Percentiles rank a stretch among this genome's conserved stretches.
phyloP scores from a whole-genome alignment of 2,888 invertebrate genomes.

The Heliconius ethilla region DNA sequence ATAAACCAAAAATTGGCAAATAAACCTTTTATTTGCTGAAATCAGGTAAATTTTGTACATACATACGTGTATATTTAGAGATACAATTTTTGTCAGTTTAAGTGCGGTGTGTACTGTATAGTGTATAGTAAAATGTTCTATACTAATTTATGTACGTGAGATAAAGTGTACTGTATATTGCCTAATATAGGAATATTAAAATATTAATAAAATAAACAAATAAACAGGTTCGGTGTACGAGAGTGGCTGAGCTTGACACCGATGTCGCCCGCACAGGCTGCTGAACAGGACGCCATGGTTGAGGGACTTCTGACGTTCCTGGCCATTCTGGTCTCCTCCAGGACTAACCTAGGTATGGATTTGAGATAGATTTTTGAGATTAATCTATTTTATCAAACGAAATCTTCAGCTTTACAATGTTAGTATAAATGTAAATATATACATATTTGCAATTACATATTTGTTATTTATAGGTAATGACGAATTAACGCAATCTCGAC shows the following conservation, averaged over 20 bases:
- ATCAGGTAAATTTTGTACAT: no score
- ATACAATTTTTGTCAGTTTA: no score
- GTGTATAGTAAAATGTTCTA: no score
- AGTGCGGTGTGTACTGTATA: no score
- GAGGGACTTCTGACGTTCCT: conserved; percentile 96
- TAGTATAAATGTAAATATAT: background rate
- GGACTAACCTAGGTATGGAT: conserved; percentile 91
- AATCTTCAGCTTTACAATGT: no score
- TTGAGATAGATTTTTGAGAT: background rate
- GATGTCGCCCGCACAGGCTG: conserved; percentile 85
- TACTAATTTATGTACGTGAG: no score
- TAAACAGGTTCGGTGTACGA: conserved; percentile 89
- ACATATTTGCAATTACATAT: background rate
- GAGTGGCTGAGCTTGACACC: conserved; percentile 92
- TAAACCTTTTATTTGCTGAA: no score
- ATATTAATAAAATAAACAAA: background rate
- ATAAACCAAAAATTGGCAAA: no score
- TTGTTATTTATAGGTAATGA: conserved; percentile 74
- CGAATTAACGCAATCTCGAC: conserved; percentile 85
- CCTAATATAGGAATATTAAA: no score
- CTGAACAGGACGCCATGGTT: conserved; percentile 95
- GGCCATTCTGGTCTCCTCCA: conserved; percentile 91
- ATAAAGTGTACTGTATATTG: no score
- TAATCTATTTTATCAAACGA: no score
- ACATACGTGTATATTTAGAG: no score